These are phyloP conservation scores for Notothenia coriiceps DNA, from an alignment of 2,113 vertebrate genomes.

Conservation along the genomic window DNA sequence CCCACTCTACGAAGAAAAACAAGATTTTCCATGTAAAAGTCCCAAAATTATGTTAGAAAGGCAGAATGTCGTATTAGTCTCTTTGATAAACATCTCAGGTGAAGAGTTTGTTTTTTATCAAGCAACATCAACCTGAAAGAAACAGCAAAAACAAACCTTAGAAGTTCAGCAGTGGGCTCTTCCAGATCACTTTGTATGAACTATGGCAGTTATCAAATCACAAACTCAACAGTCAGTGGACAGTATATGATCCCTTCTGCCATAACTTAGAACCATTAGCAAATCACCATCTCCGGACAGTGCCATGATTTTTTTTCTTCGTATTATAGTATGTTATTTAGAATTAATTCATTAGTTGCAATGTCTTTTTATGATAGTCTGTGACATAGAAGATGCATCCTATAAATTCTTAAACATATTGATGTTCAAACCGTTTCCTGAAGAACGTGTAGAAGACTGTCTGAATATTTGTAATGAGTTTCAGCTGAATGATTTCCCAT, in stretches of 20 bases:
- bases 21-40: slow-evolving; percentile 32
- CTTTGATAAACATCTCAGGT: slow-evolving; percentile 44
- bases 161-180: slow-evolving; percentile 28
- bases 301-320: slow-evolving; percentile 29
- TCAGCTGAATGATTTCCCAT: slow-evolving; percentile 24
- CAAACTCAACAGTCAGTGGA: slow-evolving; percentile 60
- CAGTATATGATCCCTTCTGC: slow-evolving; percentile 44
- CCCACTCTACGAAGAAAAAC: slow-evolving; percentile 41
- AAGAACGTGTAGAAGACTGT: slow-evolving; percentile 30
- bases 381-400: slow-evolving; percentile 56
- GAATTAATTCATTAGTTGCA: slow-evolving; percentile 60
- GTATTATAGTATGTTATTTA: slow-evolving; percentile 55
- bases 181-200: slow-evolving; percentile 17
- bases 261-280: slow-evolving; percentile 48
- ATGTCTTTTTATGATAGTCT: slow-evolving; percentile 64
- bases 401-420: slow-evolving; percentile 38
- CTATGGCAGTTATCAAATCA: slow-evolving; percentile 48
- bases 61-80: slow-evolving; percentile 50
- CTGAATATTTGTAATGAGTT: slow-evolving; percentile 40
- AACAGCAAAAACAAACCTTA: slow-evolving; percentile 45
- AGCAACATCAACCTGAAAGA: slow-evolving; percentile 47
- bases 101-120: slow-evolving; percentile 47
- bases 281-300: slow-evolving; percentile 61
- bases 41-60: slow-evolving; percentile 52
- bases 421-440: slow-evolving; percentile 53